These are phyloP conservation scores for Glossosoma conforme DNA, from an alignment of 1,140 invertebrate species.

Conservation along the genomic window DNA sequence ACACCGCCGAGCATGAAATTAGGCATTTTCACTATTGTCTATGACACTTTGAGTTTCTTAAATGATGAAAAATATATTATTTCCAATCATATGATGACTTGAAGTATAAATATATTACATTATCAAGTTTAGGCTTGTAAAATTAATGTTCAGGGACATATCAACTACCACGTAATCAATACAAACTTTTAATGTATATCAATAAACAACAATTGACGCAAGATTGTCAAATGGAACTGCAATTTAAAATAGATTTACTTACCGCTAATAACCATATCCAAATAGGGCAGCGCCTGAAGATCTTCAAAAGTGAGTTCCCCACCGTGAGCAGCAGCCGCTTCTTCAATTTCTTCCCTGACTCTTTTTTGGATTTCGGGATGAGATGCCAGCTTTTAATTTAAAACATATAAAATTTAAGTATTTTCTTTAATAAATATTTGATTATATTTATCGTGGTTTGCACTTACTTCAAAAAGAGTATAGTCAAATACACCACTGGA, in stretches of 20 bases:
- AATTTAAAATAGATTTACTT: not conserved
- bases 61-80: too few species aligned
- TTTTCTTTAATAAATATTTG: not conserved
- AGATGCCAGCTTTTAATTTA: constrained; percentile 20
- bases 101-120: not conserved
- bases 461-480: constrained; percentile 19
- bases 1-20: too few species aligned
- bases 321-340: constrained; percentile 11
- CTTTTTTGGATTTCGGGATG: constrained; percentile 25
- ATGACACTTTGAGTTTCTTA: too few species aligned
- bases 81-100: not conserved
- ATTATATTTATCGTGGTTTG: not conserved
- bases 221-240: not conserved
- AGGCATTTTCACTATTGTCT: too few species aligned
- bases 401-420: constrained; percentile 1
- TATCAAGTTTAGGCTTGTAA: not conserved
- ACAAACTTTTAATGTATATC: not conserved
- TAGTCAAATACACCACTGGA: constrained; percentile 19
- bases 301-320: constrained; percentile 22
- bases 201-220: not conserved
- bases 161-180: too few species aligned
- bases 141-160: not conserved
- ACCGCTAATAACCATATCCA: constrained; percentile 25
- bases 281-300: constrained; percentile 16
- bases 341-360: constrained; percentile 18